Percentiles rank a stretch among this genome's conserved stretches.
phyloP scores from a whole-genome alignment of 1,140 invertebrate species.

The Monochamus saltuarius region DNA sequence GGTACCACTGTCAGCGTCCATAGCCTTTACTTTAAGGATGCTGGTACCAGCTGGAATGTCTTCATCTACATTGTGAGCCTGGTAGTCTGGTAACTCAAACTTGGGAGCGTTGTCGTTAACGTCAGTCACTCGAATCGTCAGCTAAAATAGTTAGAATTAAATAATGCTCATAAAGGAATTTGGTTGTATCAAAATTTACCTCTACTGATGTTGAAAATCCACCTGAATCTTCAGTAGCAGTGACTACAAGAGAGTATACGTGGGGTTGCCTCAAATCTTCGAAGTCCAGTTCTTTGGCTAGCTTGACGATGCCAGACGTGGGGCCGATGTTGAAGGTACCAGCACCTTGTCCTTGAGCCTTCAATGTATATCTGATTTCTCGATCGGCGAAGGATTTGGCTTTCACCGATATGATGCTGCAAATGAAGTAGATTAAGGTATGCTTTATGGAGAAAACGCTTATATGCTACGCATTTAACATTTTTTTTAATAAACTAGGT shows the following conservation, averaged over 20 bases:
- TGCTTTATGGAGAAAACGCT: too few species aligned
- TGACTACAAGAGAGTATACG: constrained; percentile 88
- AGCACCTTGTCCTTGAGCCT: constrained; percentile 90
- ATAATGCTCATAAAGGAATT: not conserved
- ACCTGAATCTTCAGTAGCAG: constrained; percentile 92
- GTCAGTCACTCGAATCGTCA: constrained; percentile 89
- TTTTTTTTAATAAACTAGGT: too few species aligned
- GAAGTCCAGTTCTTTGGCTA: constrained; percentile 93
- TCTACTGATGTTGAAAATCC: constrained; percentile 94
- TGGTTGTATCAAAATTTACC: constrained; percentile 56
- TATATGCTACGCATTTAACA: too few species aligned
- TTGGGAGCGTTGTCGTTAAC: constrained; percentile 94
- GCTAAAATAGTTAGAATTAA: constrained; percentile 56
- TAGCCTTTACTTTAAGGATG: constrained; percentile 89
- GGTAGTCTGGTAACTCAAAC: constrained; percentile 93
- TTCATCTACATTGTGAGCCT: constrained; percentile 93
- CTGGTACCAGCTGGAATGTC: constrained; percentile 86
- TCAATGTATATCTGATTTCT: constrained; percentile 90
- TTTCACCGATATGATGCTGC: constrained; percentile 92
- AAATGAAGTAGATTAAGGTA: constrained; percentile 46
- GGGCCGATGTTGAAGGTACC: constrained; percentile 95
- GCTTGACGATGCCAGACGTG: constrained; percentile 88
- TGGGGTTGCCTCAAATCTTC: constrained; percentile 91
- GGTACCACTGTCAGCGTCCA: constrained; percentile 86
- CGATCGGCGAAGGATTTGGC: constrained; percentile 94